Evolutionary conservation across 1,140 invertebrate species (phyloP).

Genomic region (Anadara kagoshimensis): DNA sequence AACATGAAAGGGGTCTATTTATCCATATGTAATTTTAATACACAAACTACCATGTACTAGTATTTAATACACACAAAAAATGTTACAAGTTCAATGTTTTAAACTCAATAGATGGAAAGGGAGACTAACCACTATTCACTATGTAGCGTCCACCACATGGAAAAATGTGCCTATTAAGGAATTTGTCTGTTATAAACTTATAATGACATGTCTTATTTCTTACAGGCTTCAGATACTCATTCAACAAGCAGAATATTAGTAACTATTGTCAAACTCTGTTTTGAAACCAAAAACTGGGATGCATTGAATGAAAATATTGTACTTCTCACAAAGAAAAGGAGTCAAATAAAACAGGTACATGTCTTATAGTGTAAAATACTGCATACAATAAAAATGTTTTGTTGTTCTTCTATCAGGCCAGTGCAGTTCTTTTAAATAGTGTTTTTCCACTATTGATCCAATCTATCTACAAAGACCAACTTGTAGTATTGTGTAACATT

Average conservation of each 20-base stretch:
- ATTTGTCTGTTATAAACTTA: background rate
- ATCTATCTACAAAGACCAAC: too few relatives aligned
- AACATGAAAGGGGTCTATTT: too few relatives aligned
- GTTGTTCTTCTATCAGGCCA: background rate
- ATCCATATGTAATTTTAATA: too few relatives aligned
- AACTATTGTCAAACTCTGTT: slow-evolving; percentile 95
- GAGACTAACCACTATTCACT: background rate
- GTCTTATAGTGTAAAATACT: too few relatives aligned
- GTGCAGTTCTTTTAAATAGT: background rate
- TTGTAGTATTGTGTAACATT: too few relatives aligned
- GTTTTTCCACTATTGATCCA: too few relatives aligned
- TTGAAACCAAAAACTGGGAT: slow-evolving; percentile 93
- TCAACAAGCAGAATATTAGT: slow-evolving; percentile 96
- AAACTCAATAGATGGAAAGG: background rate
- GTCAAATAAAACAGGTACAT: slow-evolving; percentile 92
- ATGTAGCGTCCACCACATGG: background rate
- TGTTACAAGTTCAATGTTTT: background rate
- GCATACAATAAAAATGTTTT: slow-evolving; percentile 3
- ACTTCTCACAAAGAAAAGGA: slow-evolving; percentile 92
- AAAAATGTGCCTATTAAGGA: background rate
- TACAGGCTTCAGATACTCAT: slow-evolving; percentile 91
- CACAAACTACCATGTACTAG: too few relatives aligned
- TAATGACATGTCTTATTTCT: slow-evolving; percentile 5
- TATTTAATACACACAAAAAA: background rate
- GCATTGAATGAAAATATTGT: slow-evolving; percentile 96